phyloP scores from a whole-genome alignment of 2,888 invertebrate species.

The Drosophila mulleri region DNA sequence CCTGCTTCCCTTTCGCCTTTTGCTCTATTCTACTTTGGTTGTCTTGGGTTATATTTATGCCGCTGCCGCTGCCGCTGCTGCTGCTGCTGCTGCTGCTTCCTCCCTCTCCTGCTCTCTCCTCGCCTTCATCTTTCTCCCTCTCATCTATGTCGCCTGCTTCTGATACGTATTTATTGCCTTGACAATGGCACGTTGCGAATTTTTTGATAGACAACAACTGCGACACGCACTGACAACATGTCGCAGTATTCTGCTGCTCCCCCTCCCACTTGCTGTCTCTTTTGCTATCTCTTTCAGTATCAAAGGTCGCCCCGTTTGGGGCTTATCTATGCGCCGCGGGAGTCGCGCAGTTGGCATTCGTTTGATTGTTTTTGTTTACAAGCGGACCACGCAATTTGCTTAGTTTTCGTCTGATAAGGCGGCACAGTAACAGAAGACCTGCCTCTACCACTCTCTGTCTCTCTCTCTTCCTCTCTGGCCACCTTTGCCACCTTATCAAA shows the following conservation, averaged over 20 bases:
- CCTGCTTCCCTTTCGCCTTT: not conserved
- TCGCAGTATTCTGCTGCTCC: not conserved
- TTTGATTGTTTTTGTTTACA: conserved; percentile 71
- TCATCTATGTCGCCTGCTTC: conserved; percentile 15
- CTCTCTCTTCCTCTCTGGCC: too few relatives aligned
- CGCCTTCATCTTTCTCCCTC: not conserved
- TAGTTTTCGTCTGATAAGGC: conserved; percentile 58
- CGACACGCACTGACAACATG: conserved; percentile 60
- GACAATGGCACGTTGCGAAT: conserved; percentile 18
- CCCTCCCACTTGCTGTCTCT: not conserved
- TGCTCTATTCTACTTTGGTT: not conserved
- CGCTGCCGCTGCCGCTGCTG: not conserved
- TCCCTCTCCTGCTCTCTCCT: not conserved
- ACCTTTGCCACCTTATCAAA: conserved; percentile 32
- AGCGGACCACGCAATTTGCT: conserved; percentile 65
- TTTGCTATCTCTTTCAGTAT: not conserved
- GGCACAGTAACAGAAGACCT: not conserved
- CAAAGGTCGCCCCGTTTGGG: conserved; percentile 42
- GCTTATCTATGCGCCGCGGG: conserved; percentile 35
- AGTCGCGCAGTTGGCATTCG: conserved; percentile 21
- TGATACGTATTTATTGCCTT: conserved; percentile 59
- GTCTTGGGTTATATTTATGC: conserved; percentile 1
- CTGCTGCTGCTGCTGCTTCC: not conserved
- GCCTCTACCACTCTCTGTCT: not conserved
- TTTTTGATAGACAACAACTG: conserved; percentile 36